These are phyloP conservation scores for Coenobita brevimanus DNA, from an alignment of 1,140 invertebrate species.

Conservation along the genomic window DNA sequence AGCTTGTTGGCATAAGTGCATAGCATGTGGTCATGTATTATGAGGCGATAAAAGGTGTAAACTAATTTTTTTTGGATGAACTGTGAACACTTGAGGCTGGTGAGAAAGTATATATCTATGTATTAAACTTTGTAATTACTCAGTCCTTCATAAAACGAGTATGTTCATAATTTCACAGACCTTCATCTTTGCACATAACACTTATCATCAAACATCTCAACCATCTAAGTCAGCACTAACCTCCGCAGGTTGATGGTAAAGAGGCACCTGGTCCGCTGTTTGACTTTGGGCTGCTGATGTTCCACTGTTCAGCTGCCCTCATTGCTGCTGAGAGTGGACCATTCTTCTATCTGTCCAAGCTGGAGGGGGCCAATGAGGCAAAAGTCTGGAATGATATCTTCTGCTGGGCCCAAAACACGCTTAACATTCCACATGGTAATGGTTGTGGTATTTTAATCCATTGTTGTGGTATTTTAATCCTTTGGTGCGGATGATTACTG, in stretches of 20 bases:
- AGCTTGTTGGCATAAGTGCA: too few species aligned
- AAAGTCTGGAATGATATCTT: conserved; percentile 84
- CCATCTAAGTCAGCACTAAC: too few species aligned
- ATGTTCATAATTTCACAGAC: too few species aligned
- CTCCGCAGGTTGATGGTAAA: conserved; percentile 77
- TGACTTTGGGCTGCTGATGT: conserved; percentile 82
- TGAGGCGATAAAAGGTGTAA: too few species aligned
- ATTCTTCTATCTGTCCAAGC: conserved; percentile 81
- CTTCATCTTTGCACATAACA: too few species aligned
- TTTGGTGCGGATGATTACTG: background rate
- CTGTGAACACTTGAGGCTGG: too few species aligned
- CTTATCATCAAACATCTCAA: too few species aligned
- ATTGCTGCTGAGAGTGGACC: conserved; percentile 78
- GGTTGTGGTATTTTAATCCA: background rate
- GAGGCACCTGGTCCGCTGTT: conserved; percentile 80
- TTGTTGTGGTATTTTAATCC: background rate
- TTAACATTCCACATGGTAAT: conserved; percentile 75
- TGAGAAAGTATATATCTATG: too few species aligned
- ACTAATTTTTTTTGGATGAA: too few species aligned
- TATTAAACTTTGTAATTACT: too few species aligned
- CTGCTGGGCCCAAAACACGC: conserved; percentile 78
- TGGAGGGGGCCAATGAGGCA: conserved; percentile 80
- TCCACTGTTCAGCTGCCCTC: conserved; percentile 78
- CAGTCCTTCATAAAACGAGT: too few species aligned
- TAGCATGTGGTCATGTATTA: too few species aligned